phyloP scores from a whole-genome alignment of 1,140 invertebrate genomes.

The Bombus sibiricus region DNA sequence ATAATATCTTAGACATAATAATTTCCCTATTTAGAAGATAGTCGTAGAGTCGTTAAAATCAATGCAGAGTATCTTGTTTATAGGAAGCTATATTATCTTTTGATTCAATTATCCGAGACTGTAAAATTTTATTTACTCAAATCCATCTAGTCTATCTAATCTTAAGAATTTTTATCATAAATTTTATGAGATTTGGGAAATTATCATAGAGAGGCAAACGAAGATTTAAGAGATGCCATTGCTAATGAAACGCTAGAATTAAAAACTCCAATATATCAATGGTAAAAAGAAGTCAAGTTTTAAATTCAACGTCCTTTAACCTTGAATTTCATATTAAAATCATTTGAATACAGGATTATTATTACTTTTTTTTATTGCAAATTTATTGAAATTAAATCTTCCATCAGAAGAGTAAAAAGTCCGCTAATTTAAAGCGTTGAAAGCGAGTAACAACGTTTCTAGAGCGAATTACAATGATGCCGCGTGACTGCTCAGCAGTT shows the following conservation, averaged over 20 bases:
- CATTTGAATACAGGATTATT: background rate
- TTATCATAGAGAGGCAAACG: background rate
- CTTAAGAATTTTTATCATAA: no score
- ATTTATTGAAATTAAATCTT: background rate
- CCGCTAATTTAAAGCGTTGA: background rate
- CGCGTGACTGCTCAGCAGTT: slow-evolving; percentile 6
- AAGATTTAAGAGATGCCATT: background rate
- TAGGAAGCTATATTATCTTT: no score
- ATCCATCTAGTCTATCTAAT: no score
- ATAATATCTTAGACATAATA: no score
- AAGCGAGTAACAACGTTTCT: background rate
- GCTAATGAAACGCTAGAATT: background rate
- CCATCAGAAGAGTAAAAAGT: no score
- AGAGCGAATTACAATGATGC: background rate
- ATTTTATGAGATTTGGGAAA: no score
- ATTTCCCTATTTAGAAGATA: no score
- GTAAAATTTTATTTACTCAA: no score
- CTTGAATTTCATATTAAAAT: background rate
- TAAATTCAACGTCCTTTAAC: background rate
- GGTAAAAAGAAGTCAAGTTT: background rate
- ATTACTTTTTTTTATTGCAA: background rate
- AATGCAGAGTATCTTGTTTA: no score
- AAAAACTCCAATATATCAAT: background rate
- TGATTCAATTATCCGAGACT: no score
- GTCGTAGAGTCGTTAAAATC: no score